Conservation (phyloP, 2,888 invertebrate species). For the Eristalis intricaria region DNA sequence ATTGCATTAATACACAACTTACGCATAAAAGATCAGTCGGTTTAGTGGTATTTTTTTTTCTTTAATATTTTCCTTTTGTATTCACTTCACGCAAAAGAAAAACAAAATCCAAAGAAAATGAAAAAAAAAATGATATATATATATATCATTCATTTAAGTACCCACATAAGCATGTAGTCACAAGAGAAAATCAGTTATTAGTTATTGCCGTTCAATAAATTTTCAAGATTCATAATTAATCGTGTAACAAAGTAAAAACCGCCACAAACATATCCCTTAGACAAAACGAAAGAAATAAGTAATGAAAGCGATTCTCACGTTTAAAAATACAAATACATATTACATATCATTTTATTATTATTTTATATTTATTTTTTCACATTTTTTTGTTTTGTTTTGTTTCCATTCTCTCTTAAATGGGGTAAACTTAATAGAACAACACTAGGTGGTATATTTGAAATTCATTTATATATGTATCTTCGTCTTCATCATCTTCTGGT, state of each 20-base stretch:
- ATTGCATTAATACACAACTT: conserved; percentile 44
- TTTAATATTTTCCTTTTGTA: background rate
- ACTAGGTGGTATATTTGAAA: conserved; percentile 60
- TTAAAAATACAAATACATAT: background rate
- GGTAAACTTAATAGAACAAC: conserved; percentile 62
- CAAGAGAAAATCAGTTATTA: background rate
- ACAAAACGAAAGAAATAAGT: background rate
- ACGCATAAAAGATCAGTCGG: conserved; percentile 58
- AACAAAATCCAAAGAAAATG: background rate
- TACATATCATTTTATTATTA: background rate
- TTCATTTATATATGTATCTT: conserved; percentile 9
- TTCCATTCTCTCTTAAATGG: conserved; percentile 11
- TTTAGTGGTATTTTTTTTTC: conserved; percentile 27
- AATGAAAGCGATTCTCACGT: no score
- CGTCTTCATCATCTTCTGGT: background rate
- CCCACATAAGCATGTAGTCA: no score
- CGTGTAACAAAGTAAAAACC: no score
- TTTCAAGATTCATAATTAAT: no score
- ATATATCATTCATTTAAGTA: background rate
- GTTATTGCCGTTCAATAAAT: no score
- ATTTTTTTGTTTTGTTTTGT: background rate
- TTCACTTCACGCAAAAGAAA: background rate
- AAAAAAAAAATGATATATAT: no score
- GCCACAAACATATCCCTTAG: background rate
- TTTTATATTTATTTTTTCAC: background rate